Evolutionary conservation across 2,888 invertebrate genomes (phyloP).

Genomic region (Helobdella robusta): DNA sequence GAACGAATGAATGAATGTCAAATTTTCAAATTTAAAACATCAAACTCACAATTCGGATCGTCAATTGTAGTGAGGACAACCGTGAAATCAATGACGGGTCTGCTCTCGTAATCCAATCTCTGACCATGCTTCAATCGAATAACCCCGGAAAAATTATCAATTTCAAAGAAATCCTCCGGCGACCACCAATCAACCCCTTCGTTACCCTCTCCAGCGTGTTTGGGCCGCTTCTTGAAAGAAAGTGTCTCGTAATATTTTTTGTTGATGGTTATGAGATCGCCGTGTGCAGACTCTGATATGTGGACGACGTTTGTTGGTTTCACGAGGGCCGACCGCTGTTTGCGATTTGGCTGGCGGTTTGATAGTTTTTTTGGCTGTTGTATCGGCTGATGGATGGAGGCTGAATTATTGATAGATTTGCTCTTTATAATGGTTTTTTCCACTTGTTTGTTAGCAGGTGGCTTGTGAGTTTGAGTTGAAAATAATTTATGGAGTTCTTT

Average conservation of each 20-base stretch:
- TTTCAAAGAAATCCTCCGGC: constrained; percentile 29
- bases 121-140: constrained; percentile 29
- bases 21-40: too few relatives aligned
- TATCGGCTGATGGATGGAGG: too few relatives aligned
- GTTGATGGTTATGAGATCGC: constrained; percentile 25
- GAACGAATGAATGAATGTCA: too few relatives aligned
- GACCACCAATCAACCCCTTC: constrained; percentile 11
- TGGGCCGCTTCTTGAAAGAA: constrained; percentile 33
- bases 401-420: too few relatives aligned
- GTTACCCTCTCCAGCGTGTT: too few relatives aligned
- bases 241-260: constrained; percentile 30
- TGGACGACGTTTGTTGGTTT: constrained; percentile 25
- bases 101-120: constrained; percentile 67
- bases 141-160: constrained; percentile 29
- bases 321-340: constrained; percentile 19
- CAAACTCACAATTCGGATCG: constrained; percentile 32
- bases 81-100: constrained; percentile 36
- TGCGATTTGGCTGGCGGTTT: too few relatives aligned
- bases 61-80: constrained; percentile 37
- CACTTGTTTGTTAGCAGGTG: too few relatives aligned
- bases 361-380: too few relatives aligned
- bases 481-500: too few relatives aligned
- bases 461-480: too few relatives aligned
- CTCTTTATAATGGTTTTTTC: too few relatives aligned
- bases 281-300: constrained; percentile 26